phyloP scores from a whole-genome alignment of 2,797 vertebrate genomes.

The Anabacerthia variegaticeps region DNA sequence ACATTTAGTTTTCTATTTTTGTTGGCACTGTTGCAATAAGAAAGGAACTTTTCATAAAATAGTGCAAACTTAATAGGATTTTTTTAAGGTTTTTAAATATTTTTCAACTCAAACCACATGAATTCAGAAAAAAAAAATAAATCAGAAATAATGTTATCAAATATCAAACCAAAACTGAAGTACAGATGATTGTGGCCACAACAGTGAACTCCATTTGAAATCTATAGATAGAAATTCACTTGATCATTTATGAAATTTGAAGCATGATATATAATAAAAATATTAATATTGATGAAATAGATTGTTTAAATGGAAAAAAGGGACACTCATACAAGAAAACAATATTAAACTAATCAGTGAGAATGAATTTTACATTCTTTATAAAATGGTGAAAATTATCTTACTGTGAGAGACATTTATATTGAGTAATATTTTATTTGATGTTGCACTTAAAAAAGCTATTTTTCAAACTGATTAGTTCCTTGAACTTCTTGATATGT shows the following conservation, averaged over 20 bases:
- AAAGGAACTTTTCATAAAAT: neutral
- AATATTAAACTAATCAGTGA: neutral
- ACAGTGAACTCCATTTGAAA: neutral
- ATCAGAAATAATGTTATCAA: neutral
- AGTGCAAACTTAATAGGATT: neutral
- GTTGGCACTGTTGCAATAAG: neutral
- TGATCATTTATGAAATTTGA: neutral
- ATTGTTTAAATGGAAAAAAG: neutral
- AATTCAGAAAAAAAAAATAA: neutral
- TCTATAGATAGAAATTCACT: neutral
- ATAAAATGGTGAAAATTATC: neutral
- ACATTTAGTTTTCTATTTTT: neutral
- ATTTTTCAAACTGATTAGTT: neutral
- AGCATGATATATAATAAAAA: neutral
- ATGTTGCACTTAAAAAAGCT: neutral
- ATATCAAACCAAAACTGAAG: neutral
- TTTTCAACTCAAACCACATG: neutral
- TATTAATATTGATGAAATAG: neutral
- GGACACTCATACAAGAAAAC: neutral
- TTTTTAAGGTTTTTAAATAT: fast-evolving
- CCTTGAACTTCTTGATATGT: neutral
- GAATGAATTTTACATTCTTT: neutral
- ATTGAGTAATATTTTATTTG: neutral
- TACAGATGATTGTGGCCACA: neutral
- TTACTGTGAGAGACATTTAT: neutral